phyloP scores from a whole-genome alignment of 35 echinoderm and acorn worm species.

The Lytechinus pictus region DNA sequence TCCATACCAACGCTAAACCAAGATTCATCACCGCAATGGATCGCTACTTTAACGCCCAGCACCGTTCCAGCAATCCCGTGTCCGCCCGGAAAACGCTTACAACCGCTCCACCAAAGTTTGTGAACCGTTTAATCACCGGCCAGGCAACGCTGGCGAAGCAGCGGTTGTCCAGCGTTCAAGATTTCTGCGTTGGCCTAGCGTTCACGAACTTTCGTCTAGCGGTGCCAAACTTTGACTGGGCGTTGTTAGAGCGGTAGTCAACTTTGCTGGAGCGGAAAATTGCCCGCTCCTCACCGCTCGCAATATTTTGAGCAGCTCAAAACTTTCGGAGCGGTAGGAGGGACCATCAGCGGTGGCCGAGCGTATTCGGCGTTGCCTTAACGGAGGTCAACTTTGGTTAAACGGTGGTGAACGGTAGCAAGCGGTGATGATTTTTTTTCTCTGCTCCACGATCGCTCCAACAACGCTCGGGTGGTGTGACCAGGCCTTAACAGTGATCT shows the following conservation, averaged over 20 bases:
- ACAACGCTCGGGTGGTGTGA: no score
- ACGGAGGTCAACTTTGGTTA: background rate
- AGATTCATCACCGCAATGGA: constrained; percentile 35
- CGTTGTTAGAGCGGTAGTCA: constrained; percentile 37
- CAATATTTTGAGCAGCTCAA: constrained; percentile 42
- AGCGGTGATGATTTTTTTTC: background rate
- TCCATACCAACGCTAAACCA: no score
- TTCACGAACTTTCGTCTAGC: no score
- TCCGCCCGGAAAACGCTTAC: constrained; percentile 9
- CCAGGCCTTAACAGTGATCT: no score
- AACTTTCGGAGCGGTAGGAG: constrained; percentile 45
- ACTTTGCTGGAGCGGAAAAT: constrained; percentile 35
- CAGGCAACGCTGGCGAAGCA: constrained; percentile 23
- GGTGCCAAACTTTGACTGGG: constrained; percentile 48
- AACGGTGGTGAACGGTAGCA: no score
- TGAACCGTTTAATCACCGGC: constrained; percentile 27
- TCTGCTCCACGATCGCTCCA: no score
- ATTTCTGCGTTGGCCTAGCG: constrained; percentile 43
- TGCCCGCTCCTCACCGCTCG: constrained; percentile 42
- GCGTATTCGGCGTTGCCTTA: background rate
- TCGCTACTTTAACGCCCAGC: constrained; percentile 19
- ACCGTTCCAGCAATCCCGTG: constrained; percentile 31
- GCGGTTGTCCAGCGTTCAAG: constrained; percentile 41
- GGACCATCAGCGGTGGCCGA: constrained; percentile 45
- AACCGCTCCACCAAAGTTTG: constrained; percentile 40